Base-by-base conservation (phyloP, 2,797 vertebrate species). In the Cuniculus paca region DNA sequence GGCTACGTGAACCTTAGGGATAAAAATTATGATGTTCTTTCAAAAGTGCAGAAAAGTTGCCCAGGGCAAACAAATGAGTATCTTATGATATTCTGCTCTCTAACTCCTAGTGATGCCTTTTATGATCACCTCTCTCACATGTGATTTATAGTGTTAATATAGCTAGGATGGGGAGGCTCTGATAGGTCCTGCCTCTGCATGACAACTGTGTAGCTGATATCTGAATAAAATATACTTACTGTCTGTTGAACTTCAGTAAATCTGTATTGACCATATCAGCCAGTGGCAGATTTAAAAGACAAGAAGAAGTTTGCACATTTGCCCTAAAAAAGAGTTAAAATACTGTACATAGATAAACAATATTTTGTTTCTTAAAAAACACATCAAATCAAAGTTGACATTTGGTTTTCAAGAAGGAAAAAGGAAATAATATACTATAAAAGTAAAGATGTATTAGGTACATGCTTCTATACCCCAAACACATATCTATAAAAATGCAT, bases 261-360 rank as follows among this genome's bases (percentile, higher is more conserved):
- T 99, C 99, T 79, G 98, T 98, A 98, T 99, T 99, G 24, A 99
- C 98, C 96, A 99, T 99, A 97, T 99, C 99, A 92, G 99, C 99
- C 98, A 99, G 96, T 42, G 99, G 99, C 97, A 99, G 98, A 85
- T 99, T 98, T 97, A 99, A 99, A 74, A 99, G 98, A 97, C 99
- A 99, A 98, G 99, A 99, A 9, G 99, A 97, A 84, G 99, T 99
- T 85, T 99, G 99, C 61, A 99, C 98, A 90, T 99, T 77, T 56
- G 99, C 98, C 99, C 99, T 99, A 96, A 50, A 96, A 96, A 96
- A 97, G 48, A 90, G 10, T 79, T 88, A 83, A 83, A 88, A 88
- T 86, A 77, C 14, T 60, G 34, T 26, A 65, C 3, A 92, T 10
- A 63, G 42, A 31, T 95, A 48, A 94, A n/a, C 36, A 88, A 91